These are phyloP conservation scores for Streptopelia turtur DNA, from an alignment of 2,797 vertebrate genomes.

Conservation along the genomic window DNA sequence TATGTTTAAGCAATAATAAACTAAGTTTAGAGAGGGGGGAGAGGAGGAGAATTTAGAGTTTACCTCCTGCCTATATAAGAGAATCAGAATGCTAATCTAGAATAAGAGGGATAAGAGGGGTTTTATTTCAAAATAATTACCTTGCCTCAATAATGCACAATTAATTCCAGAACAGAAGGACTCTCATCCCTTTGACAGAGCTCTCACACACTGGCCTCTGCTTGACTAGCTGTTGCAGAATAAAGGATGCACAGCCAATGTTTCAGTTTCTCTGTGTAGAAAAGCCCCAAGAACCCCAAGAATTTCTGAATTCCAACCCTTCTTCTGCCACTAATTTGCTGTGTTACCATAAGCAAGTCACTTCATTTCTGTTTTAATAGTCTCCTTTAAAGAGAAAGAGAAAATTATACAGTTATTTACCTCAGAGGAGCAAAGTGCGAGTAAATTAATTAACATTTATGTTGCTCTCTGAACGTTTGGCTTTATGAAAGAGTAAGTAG, in stretches of 20 bases:
- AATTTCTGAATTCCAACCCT: neutral
- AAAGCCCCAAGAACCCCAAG: neutral
- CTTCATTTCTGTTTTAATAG: neutral
- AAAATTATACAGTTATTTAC: slow-evolving; percentile 20
- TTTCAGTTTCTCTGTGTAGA: neutral
- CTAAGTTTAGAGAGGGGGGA: rapidly evolving
- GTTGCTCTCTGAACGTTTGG: neutral
- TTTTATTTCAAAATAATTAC: neutral
- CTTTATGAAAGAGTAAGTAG: slow-evolving; percentile 1
- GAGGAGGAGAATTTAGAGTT: neutral
- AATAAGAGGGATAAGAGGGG: neutral
- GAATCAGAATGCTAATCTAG: neutral
- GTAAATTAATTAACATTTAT: slow-evolving; percentile 37
- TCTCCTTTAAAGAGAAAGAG: slow-evolving; percentile 11
- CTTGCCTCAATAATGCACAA: neutral
- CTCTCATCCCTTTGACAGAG: neutral
- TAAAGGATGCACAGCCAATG: rapidly evolving
- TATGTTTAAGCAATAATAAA: neutral
- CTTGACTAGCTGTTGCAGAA: neutral
- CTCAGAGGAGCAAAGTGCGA: neutral
- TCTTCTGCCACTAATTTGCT: slow-evolving; percentile 9
- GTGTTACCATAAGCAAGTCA: neutral
- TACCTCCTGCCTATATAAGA: neutral
- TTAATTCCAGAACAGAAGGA: neutral
- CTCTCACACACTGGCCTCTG: neutral